Evolutionary conservation across 2,888 invertebrate genomes (phyloP).

Genomic region (Limnephilus lunatus): DNA sequence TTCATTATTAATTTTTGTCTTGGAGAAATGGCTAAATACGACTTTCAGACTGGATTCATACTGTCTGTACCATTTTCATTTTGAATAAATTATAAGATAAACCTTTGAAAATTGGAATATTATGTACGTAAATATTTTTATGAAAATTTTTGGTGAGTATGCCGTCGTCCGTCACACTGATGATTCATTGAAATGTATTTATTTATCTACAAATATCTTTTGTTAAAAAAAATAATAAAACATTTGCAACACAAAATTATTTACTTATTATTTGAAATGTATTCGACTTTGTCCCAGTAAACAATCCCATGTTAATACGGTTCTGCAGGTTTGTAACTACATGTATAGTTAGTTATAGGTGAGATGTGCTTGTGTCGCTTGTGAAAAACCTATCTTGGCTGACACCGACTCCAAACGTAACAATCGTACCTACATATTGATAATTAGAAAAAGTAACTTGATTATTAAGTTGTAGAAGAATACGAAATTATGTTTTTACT

Average conservation of each 20-base stretch:
- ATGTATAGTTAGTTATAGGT: too few species aligned
- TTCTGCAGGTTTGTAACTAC: too few species aligned
- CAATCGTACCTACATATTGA: too few species aligned
- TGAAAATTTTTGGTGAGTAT: neutral
- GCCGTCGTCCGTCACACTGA: neutral
- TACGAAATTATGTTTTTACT: too few species aligned
- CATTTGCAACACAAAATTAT: constrained; percentile 8
- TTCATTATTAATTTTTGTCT: too few species aligned
- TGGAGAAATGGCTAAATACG: neutral
- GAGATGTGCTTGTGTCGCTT: too few species aligned
- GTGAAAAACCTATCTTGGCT: too few species aligned
- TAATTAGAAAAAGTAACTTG: too few species aligned
- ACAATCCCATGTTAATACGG: neutral
- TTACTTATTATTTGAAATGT: neutral
- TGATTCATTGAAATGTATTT: neutral
- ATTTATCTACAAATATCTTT: constrained; percentile 16
- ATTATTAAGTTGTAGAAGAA: too few species aligned
- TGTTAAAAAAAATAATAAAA: constrained; percentile 7
- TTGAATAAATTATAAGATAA: neutral
- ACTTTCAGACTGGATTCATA: neutral
- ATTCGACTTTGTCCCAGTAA: neutral
- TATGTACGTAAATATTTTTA: neutral
- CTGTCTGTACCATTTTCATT: too few species aligned
- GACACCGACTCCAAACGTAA: too few species aligned
- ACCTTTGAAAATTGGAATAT: neutral